These are phyloP conservation scores for Punctoribates punctum DNA, from an alignment of 2,888 invertebrate genomes.

Conservation along the genomic window DNA sequence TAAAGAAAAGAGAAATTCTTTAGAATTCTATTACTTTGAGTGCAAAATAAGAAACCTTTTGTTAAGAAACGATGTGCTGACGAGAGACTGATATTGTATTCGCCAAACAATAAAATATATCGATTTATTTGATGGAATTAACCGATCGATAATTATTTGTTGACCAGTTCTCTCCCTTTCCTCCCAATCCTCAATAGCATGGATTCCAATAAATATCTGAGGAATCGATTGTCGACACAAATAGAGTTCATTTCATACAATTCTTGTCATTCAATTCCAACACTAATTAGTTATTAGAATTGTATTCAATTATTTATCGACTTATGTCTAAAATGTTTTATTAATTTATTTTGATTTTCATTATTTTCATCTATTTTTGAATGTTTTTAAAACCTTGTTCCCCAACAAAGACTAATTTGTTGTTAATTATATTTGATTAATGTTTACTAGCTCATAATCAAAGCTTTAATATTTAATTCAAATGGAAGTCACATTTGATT, in stretches of 20 bases:
- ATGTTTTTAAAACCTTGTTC: too few species aligned
- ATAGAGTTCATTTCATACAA: not conserved
- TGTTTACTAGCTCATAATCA: too few species aligned
- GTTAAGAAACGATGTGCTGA: not conserved
- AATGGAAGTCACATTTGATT: not conserved
- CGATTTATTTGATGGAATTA: constrained; percentile 13
- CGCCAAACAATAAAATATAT: constrained; percentile 9
- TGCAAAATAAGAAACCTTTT: constrained; percentile 5
- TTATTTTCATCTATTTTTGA: too few species aligned
- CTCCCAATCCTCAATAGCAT: not conserved
- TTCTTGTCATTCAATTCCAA: too few species aligned
- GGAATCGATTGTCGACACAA: not conserved
- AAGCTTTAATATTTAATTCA: too few species aligned
- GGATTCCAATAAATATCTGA: not conserved
- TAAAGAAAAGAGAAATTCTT: too few species aligned
- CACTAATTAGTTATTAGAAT: too few species aligned
- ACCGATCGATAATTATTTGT: constrained; percentile 17
- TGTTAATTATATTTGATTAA: too few species aligned
- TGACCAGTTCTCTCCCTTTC: not conserved
- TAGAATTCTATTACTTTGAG: not conserved
- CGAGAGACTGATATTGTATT: not conserved
- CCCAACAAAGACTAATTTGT: too few species aligned
- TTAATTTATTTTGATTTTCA: too few species aligned
- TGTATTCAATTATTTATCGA: too few species aligned
- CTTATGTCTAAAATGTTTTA: too few species aligned